Evolutionary conservation across 2,113 vertebrate species (phyloP).

Genomic region (Halichoerus grypus): DNA sequence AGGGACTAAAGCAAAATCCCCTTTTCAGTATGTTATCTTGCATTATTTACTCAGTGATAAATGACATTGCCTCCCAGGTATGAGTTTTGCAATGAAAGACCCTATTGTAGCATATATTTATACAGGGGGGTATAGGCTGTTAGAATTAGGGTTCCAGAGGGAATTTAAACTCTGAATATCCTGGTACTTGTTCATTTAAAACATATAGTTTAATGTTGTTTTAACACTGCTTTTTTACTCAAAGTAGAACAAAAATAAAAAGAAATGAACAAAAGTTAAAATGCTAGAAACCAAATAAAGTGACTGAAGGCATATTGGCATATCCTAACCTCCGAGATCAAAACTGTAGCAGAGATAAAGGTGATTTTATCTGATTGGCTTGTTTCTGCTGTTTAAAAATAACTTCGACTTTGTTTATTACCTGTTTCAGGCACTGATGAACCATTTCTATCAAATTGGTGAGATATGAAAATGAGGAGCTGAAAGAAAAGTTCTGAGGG

Average conservation of each 20-base stretch:
- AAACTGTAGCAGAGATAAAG: not conserved
- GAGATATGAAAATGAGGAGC: not conserved
- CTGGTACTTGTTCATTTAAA: constrained; percentile 68
- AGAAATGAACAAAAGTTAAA: constrained; percentile 54
- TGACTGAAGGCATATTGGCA: not conserved
- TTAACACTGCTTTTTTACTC: constrained; percentile 63
- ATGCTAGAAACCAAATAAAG: constrained; percentile 57
- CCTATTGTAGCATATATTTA: constrained; percentile 71
- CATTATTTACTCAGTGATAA: constrained; percentile 76
- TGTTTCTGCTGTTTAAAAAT: constrained; percentile 38
- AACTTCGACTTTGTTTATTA: constrained; percentile 14
- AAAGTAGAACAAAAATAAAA: constrained; percentile 64
- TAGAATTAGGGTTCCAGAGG: constrained; percentile 64
- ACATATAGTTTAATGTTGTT: constrained; percentile 69
- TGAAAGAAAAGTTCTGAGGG: not conserved
- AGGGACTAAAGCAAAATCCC: constrained; percentile 70
- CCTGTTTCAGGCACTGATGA: not conserved
- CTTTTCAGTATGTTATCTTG: constrained; percentile 73
- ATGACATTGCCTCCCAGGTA: constrained; percentile 57
- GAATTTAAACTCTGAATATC: constrained; percentile 71
- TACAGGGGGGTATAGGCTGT: not conserved
- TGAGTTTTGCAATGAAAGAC: constrained; percentile 74
- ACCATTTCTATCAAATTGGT: not conserved
- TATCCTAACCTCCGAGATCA: constrained; percentile 23
- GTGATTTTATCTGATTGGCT: not conserved